These are phyloP conservation scores for Melanotaenia boesemani DNA, from an alignment of 2,797 vertebrate genomes.

Conservation along the genomic window DNA sequence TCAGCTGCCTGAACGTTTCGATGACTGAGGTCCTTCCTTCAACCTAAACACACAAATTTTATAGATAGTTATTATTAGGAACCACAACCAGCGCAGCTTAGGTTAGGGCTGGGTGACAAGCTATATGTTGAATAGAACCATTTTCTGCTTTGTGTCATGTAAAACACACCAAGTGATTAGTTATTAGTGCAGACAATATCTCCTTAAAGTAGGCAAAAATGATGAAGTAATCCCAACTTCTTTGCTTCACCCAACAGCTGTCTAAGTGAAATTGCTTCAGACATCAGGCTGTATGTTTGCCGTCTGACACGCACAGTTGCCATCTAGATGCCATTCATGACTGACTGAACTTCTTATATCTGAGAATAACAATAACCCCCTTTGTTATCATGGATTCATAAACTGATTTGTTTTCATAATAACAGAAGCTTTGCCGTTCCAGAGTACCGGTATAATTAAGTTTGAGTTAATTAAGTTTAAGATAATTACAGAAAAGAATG, in stretches of 20 bases:
- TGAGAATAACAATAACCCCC: too few relatives aligned
- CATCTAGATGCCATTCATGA: neutral
- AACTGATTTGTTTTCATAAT: neutral
- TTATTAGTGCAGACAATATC: too few relatives aligned
- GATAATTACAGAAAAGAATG: neutral
- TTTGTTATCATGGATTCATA: neutral
- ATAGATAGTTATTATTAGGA: neutral
- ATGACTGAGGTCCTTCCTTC: conserved; percentile 92
- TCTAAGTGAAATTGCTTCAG: neutral
- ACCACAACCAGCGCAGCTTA: conserved; percentile 7
- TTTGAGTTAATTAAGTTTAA: neutral
- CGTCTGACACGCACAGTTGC: neutral
- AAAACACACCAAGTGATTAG: too few relatives aligned
- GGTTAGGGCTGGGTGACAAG: neutral
- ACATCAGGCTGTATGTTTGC: neutral
- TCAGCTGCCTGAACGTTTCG: conserved; percentile 92
- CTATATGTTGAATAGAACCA: neutral
- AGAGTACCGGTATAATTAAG: neutral
- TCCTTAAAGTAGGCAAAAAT: neutral
- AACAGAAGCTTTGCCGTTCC: neutral
- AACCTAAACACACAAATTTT: conserved; percentile 81
- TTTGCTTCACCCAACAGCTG: neutral
- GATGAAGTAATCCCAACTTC: neutral
- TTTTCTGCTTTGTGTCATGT: neutral
- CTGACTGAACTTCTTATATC: too few relatives aligned